Evolutionary conservation across 2,113 vertebrate genomes (phyloP).

Genomic region (Thinocorus orbignyianus): DNA sequence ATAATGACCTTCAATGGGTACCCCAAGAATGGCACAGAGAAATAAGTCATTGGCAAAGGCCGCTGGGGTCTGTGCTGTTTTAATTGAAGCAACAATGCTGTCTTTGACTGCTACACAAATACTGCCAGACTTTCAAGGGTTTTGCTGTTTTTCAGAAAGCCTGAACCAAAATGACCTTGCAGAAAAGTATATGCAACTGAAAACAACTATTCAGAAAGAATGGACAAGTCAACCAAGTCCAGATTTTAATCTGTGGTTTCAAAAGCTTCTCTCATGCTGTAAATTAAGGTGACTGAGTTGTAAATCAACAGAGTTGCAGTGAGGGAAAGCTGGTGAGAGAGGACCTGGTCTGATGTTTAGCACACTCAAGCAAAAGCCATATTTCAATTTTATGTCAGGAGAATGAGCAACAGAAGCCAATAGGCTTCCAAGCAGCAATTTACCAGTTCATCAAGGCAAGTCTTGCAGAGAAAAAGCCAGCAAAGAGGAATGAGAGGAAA

Average conservation of each 20-base stretch:
- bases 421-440: not conserved
- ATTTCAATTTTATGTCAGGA: not conserved
- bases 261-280: conserved; percentile 8
- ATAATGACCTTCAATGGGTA: not conserved
- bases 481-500: not conserved
- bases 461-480: not conserved
- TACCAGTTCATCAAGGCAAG: not conserved
- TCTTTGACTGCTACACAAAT: conserved; percentile 8
- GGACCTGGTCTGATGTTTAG: not conserved
- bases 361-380: not conserved
- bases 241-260: not conserved
- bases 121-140: not conserved
- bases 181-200: conserved; percentile 9
- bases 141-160: conserved; percentile 6
- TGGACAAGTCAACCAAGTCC: not conserved
- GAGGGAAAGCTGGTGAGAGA: not conserved
- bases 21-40: not conserved
- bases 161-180: conserved; percentile 10
- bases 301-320: not conserved
- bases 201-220: conserved; percentile 31
- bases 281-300: not conserved
- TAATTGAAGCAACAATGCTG: not conserved
- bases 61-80: not conserved
- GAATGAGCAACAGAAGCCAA: not conserved
- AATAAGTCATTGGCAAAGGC: not conserved